A percentile compares a stretch with the other conserved stretches of the same genome.
phyloP scores from a whole-genome alignment of 1,140 invertebrate species.

The Brachionus paranguensis region DNA sequence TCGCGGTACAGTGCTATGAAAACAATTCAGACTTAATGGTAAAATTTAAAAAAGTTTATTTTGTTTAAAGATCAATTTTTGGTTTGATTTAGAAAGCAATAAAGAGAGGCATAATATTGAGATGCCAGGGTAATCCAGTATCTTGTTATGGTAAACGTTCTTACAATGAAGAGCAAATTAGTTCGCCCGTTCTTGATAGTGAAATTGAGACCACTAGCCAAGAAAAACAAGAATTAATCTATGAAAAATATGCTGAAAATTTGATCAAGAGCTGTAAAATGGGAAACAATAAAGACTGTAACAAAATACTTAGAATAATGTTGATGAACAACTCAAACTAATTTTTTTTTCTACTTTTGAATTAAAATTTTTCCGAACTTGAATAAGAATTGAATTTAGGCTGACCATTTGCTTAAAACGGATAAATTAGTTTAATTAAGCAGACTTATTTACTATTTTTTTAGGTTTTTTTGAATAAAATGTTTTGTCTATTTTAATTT shows the following conservation, averaged over 20 bases:
- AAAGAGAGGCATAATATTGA: constrained; percentile 26
- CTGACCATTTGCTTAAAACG: not conserved
- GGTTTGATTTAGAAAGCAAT: not conserved
- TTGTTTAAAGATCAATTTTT: not conserved
- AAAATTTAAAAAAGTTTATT: not conserved
- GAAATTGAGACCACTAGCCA: constrained; percentile 4
- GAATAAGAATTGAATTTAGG: constrained; percentile 6
- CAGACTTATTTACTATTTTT: constrained; percentile 23
- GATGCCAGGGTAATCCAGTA: constrained; percentile 38
- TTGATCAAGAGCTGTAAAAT: constrained; percentile 7
- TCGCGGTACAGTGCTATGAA: not conserved
- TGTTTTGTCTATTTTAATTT: not conserved
- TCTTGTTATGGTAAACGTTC: constrained; percentile 38
- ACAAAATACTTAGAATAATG: constrained; percentile 28
- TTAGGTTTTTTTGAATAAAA: not conserved
- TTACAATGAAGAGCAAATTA: not conserved
- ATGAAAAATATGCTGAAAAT: constrained; percentile 11
- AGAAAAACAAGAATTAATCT: constrained; percentile 15
- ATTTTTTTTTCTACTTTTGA: not conserved
- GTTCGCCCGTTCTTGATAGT: not conserved
- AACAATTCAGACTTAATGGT: constrained; percentile 8
- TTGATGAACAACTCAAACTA: constrained; percentile 26
- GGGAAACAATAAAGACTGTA: constrained; percentile 4
- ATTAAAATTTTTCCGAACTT: constrained; percentile 10
- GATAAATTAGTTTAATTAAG: constrained; percentile 33